Conservation (phyloP, 2,797 vertebrate genomes). For the Onychomys arenicola region DNA sequence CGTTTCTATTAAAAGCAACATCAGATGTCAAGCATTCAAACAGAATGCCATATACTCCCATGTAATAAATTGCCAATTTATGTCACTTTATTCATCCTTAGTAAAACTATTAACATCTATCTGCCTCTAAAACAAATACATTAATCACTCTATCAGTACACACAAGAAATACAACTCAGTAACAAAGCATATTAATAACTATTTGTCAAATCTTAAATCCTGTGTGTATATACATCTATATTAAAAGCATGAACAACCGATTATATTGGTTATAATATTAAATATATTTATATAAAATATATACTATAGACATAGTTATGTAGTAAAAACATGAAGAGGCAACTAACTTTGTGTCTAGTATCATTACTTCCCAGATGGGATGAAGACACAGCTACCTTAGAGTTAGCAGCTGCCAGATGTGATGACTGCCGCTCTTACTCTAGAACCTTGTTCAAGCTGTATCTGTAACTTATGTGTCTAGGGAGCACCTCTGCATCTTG, state of each 20-base stretch:
- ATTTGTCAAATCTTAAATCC: conserved; percentile 20
- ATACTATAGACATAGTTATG: no score
- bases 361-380: conserved; percentile 25
- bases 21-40: conserved; percentile 9
- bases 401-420: background rate
- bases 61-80: conserved; percentile 18
- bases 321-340: background rate
- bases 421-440: background rate
- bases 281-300: background rate
- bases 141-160: background rate
- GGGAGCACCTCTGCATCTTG: background rate
- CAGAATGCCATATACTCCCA: background rate
- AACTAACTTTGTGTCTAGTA: background rate
- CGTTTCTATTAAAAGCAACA: conserved; percentile 34
- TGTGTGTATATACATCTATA: background rate
- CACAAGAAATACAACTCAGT: conserved; percentile 38
- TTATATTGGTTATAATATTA: background rate
- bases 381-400: background rate
- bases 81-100: background rate
- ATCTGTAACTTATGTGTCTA: background rate
- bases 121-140: conserved; percentile 53
- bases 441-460: background rate
- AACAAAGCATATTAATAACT: conserved; percentile 9
- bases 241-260: background rate
- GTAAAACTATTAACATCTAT: conserved; percentile 35